Evolutionary conservation across 2,797 vertebrate genomes (phyloP).

Genomic region (Todus mexicanus): DNA sequence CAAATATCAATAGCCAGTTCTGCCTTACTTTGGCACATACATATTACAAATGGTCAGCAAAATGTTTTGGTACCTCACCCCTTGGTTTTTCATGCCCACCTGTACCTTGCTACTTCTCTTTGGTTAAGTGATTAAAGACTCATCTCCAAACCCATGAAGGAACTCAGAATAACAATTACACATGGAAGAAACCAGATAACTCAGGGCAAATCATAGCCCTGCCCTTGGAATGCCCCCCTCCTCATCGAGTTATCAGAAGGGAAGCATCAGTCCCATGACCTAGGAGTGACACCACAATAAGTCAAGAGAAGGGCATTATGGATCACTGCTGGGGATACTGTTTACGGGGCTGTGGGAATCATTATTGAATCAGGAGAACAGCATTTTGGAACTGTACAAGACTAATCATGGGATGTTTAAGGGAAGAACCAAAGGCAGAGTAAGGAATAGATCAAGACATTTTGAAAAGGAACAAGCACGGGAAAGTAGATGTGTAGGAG

Average conservation of each 20-base stretch:
- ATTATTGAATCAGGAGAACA: neutral
- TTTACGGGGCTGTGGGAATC: neutral
- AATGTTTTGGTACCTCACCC: neutral
- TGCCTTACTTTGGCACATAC: neutral
- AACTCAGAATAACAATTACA: neutral
- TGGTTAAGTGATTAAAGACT: neutral
- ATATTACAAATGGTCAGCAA: neutral
- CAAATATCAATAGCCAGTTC: neutral
- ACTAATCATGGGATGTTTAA: neutral
- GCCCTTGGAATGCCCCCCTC: neutral
- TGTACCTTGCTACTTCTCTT: neutral
- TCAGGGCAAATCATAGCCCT: neutral
- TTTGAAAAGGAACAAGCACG: neutral
- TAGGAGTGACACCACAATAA: neutral
- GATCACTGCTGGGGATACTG: neutral
- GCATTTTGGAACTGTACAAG: neutral
- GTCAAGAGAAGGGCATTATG: too few species aligned
- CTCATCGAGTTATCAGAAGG: neutral
- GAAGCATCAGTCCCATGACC: neutral
- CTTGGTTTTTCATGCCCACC: neutral
- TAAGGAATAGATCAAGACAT: neutral
- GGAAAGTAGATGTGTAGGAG: neutral
- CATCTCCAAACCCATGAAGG: neutral
- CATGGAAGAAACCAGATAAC: neutral
- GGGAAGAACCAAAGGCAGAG: neutral